Conservation (phyloP, 2,888 invertebrate species). For the Lithophane socia region DNA sequence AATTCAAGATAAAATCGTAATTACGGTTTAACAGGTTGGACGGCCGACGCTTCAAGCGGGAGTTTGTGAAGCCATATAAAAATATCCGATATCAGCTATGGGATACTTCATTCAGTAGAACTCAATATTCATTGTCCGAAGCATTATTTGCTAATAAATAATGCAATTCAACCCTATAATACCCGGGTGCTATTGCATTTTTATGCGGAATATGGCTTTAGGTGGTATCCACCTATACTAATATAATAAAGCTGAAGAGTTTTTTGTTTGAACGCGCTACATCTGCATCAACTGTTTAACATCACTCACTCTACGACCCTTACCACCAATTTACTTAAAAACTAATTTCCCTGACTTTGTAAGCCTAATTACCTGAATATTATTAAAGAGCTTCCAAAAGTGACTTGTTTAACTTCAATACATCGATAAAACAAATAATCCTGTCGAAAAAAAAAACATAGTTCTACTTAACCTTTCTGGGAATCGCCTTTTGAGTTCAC, state of each 20-base stretch:
- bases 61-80: not conserved
- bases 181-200: too few species aligned
- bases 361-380: not conserved
- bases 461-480: conserved; percentile 32
- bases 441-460: not conserved
- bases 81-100: not conserved
- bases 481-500: not conserved
- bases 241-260: too few species aligned
- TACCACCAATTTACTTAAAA: too few species aligned
- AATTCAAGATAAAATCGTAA: not conserved
- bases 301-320: too few species aligned
- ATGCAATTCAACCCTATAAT: too few species aligned
- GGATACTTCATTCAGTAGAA: not conserved
- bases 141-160: too few species aligned
- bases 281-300: too few species aligned
- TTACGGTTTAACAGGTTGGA: too few species aligned
- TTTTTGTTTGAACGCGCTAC: too few species aligned
- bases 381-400: not conserved
- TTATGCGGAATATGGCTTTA: too few species aligned
- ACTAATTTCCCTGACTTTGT: too few species aligned
- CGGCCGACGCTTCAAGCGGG: not conserved
- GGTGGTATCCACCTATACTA: too few species aligned
- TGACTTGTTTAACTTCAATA: not conserved
- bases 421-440: not conserved
- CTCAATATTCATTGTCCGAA: not conserved